Conservation (phyloP, 1,140 invertebrate genomes). For the Cydia splendana region DNA sequence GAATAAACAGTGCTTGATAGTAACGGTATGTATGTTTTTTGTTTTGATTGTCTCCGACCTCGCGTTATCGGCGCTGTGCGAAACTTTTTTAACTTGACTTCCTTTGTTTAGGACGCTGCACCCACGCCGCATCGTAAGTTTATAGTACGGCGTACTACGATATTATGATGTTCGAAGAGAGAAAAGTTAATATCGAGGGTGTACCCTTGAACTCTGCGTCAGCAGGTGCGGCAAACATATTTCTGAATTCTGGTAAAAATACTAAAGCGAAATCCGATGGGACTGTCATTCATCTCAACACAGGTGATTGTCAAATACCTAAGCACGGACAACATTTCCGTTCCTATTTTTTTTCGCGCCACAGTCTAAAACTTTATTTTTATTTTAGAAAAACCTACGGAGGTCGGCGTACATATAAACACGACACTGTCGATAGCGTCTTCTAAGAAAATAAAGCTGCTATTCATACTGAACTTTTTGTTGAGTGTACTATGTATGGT, state of each 20-base stretch:
- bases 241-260: slow-evolving; percentile 72
- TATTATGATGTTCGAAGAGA: slow-evolving; percentile 69
- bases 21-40: slow-evolving; percentile 56
- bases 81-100: slow-evolving; percentile 68
- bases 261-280: slow-evolving; percentile 65
- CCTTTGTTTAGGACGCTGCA: slow-evolving; percentile 74
- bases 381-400: slow-evolving; percentile 69
- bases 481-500: slow-evolving; percentile 69
- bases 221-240: slow-evolving; percentile 70
- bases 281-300: slow-evolving; percentile 72
- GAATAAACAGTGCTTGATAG: slow-evolving; percentile 32
- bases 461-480: slow-evolving; percentile 72
- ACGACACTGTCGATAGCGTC: slow-evolving; percentile 74
- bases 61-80: slow-evolving; percentile 63
- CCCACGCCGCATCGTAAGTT: slow-evolving; percentile 61
- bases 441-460: slow-evolving; percentile 75
- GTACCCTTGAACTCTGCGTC: slow-evolving; percentile 68
- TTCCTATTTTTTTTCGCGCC: not conserved
- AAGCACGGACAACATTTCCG: not conserved
- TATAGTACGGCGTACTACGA: slow-evolving; percentile 56
- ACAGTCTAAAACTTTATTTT: slow-evolving; percentile 38
- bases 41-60: slow-evolving; percentile 62
- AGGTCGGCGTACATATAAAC: slow-evolving; percentile 73
- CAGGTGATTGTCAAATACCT: slow-evolving; percentile 60
- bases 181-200: slow-evolving; percentile 70